Percentiles rank a stretch among this genome's conserved stretches.
Evolutionary conservation across 1,140 invertebrate species (phyloP).

Genomic region (Neodiprion pinetum): DNA sequence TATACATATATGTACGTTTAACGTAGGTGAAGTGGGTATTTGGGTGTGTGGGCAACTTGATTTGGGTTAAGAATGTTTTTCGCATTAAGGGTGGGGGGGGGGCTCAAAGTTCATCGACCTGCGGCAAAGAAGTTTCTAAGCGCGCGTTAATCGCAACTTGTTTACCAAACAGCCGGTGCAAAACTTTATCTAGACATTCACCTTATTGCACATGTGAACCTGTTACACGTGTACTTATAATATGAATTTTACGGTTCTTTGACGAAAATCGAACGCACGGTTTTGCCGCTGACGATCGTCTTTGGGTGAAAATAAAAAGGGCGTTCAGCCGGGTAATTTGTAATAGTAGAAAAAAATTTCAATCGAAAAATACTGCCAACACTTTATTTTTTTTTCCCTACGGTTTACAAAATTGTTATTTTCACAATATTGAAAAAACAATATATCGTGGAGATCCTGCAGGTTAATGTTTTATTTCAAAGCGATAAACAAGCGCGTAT

Average conservation of each 20-base stretch:
- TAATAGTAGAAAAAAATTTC: not conserved
- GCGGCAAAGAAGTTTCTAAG: not conserved
- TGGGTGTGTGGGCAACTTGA: not conserved
- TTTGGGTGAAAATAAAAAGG: not conserved
- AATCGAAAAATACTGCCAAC: too few relatives aligned
- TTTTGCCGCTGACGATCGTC: not conserved
- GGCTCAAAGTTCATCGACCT: not conserved
- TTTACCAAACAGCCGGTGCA: conserved; percentile 3
- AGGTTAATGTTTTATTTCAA: too few relatives aligned
- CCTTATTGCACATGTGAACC: not conserved
- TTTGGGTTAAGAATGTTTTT: conserved; percentile 7
- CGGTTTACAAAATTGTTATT: too few relatives aligned
- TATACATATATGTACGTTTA: not conserved
- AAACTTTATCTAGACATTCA: not conserved
- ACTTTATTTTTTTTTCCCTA: too few relatives aligned
- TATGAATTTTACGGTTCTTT: not conserved
- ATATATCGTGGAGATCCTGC: too few relatives aligned
- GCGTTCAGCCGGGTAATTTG: not conserved
- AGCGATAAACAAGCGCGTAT: too few relatives aligned
- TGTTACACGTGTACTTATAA: too few relatives aligned
- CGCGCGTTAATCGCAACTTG: not conserved
- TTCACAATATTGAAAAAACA: too few relatives aligned
- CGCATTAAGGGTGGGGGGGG: not conserved
- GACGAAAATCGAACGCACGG: not conserved
- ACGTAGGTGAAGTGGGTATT: not conserved